phyloP scores from a whole-genome alignment of 2,797 vertebrate genomes.

The Pangasius djambal region DNA sequence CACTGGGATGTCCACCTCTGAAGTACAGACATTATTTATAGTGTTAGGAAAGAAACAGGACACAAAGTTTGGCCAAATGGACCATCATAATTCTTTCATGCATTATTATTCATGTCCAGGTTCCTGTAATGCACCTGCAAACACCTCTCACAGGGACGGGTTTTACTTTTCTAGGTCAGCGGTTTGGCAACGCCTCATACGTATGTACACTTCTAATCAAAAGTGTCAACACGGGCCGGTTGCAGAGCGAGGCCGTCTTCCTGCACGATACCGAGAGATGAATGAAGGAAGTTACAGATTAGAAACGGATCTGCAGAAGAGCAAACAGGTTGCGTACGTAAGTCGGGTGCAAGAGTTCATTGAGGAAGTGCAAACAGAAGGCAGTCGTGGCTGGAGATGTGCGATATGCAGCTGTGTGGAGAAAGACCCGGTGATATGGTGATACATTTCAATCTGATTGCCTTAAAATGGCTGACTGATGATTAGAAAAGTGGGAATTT shows the following conservation, averaged over 20 bases:
- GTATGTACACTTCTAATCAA: constrained; percentile 40
- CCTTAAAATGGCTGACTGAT: background rate
- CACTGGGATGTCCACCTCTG: background rate
- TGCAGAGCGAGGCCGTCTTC: constrained; percentile 29
- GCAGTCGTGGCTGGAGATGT: background rate
- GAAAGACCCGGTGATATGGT: background rate
- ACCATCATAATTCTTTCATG: constrained; percentile 6
- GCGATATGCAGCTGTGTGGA: background rate
- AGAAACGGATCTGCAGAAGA: constrained; percentile 24
- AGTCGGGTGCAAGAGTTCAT: constrained; percentile 21
- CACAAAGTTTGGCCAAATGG: background rate
- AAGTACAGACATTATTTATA: background rate
- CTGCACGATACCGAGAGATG: constrained; percentile 23
- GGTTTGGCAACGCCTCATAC: constrained; percentile 9
- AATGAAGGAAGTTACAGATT: constrained; percentile 39
- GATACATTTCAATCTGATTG: background rate
- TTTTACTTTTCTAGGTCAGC: background rate
- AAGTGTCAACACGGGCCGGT: constrained; percentile 10
- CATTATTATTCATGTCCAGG: background rate
- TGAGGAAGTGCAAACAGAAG: constrained; percentile 5
- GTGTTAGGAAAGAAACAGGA: constrained; percentile 1
- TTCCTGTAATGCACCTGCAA: constrained; percentile 9
- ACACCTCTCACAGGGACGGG: background rate
- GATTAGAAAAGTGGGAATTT: background rate
- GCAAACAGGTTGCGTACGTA: constrained; percentile 13